Percentiles rank a stretch among this genome's conserved stretches.
Evolutionary conservation across 1,140 invertebrate genomes (phyloP).

Genomic region (Nasonia longicornis): DNA sequence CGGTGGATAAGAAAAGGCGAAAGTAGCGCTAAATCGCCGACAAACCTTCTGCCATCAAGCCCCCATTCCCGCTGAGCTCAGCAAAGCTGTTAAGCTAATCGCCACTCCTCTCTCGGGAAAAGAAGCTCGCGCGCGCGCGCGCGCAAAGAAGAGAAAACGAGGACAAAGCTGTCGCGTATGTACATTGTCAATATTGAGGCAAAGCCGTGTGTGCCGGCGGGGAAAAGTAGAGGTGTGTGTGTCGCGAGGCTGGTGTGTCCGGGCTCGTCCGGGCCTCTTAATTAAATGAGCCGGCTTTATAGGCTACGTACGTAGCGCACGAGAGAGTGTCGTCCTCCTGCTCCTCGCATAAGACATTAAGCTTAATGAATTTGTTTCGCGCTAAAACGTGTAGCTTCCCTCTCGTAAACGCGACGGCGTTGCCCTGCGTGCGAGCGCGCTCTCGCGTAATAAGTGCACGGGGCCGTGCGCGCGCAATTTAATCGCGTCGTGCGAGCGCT

Average conservation of each 20-base stretch:
- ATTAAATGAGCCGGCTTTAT: constrained; percentile 42
- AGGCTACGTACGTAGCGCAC: neutral
- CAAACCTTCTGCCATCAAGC: neutral
- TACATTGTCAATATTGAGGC: neutral
- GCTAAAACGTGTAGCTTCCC: neutral
- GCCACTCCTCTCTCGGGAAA: neutral
- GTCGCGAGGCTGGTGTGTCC: neutral
- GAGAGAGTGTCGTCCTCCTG: neutral
- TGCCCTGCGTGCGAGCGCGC: neutral
- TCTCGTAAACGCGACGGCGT: neutral
- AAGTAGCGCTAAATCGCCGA: neutral
- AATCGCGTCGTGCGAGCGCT: constrained; percentile 21
- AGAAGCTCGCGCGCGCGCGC: neutral
- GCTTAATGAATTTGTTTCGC: constrained; percentile 45
- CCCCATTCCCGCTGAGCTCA: neutral
- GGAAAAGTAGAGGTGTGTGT: neutral
- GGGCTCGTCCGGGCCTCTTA: constrained; percentile 26
- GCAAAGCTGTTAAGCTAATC: constrained; percentile 22
- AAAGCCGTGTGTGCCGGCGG: too few species aligned
- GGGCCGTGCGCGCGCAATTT: constrained; percentile 18
- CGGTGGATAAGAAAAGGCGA: neutral
- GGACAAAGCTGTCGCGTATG: neutral
- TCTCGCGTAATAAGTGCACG: neutral
- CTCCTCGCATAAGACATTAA: constrained; percentile 31
- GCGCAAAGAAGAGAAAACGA: neutral